Conservation (phyloP, 2,888 invertebrate genomes). For the Tanytarsus gracilentus region DNA sequence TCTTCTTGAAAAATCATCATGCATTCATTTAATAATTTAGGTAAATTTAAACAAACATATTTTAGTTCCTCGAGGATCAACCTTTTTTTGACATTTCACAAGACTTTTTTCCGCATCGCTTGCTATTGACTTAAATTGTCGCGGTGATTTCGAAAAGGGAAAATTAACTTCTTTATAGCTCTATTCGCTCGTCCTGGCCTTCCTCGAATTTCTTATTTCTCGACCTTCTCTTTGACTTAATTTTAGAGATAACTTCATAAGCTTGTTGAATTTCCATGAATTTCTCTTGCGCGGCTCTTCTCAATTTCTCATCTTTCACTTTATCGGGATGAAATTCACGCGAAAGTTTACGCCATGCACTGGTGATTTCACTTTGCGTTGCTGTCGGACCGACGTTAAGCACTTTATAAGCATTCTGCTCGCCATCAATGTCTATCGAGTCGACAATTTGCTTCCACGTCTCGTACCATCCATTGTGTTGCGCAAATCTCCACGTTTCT, state of each 20-base stretch:
- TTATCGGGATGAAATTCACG: conserved; percentile 88
- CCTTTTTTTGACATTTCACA: too few species aligned
- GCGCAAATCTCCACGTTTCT: conserved; percentile 68
- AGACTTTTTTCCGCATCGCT: too few species aligned
- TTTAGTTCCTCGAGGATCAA: too few species aligned
- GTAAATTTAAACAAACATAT: too few species aligned
- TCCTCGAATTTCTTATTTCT: conserved; percentile 62
- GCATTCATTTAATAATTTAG: too few species aligned
- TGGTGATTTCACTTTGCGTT: conserved; percentile 75
- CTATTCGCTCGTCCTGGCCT: conserved; percentile 34
- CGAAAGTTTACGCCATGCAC: conserved; percentile 70
- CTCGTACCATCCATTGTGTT: conserved; percentile 79
- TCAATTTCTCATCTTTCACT: conserved; percentile 61
- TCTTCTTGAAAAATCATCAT: too few species aligned
- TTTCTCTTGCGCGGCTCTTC: conserved; percentile 65
- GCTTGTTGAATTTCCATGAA: conserved; percentile 93
- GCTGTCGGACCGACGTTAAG: conserved; percentile 69
- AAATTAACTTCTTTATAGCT: neutral
- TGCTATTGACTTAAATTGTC: too few species aligned
- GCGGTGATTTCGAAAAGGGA: too few species aligned
- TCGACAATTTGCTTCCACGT: conserved; percentile 81
- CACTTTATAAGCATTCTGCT: conserved; percentile 79
- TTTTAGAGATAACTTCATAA: conserved; percentile 78
- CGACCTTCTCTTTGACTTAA: conserved; percentile 63
- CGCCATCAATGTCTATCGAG: conserved; percentile 81